A percentile compares a stretch with the other conserved stretches of the same genome.
phyloP scores from a whole-genome alignment of 2,888 invertebrate species.

The Digitonthophagus gazella region DNA sequence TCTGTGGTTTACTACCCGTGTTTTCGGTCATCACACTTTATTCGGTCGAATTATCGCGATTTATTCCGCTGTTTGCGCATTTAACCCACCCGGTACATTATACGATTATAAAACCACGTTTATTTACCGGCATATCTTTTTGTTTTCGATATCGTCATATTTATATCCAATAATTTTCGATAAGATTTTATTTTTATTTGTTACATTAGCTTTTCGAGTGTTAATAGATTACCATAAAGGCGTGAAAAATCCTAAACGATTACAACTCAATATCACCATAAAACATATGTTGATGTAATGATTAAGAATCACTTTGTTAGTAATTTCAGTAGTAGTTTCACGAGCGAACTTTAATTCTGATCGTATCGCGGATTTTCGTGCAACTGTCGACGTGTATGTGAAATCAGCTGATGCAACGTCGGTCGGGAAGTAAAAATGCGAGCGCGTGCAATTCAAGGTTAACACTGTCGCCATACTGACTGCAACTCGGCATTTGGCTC shows the following conservation, averaged over 20 bases:
- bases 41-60: not conserved
- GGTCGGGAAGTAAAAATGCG: slow-evolving; percentile 5
- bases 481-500: not conserved
- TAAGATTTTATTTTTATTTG: too few relatives aligned
- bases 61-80: not conserved
- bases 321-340: not conserved
- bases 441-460: slow-evolving; percentile 15
- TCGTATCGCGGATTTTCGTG: not conserved
- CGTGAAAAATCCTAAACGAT: too few relatives aligned
- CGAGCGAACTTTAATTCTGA: not conserved
- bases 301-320: too few relatives aligned
- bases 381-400: not conserved
- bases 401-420: slow-evolving; percentile 23
- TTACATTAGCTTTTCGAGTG: too few relatives aligned
- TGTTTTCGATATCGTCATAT: too few relatives aligned
- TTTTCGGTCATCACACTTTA: not conserved
- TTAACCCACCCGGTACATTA: too few relatives aligned
- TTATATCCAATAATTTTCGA: too few relatives aligned
- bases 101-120: too few relatives aligned
- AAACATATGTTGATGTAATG: too few relatives aligned
- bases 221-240: too few relatives aligned
- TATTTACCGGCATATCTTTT: too few relatives aligned
- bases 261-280: too few relatives aligned
- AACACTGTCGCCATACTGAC: slow-evolving; percentile 23
- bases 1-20: not conserved